Percentiles rank a stretch among this genome's conserved stretches.
Evolutionary conservation across 2,888 invertebrate genomes (phyloP).

Genomic region (Acanthosepion lycidas): DNA sequence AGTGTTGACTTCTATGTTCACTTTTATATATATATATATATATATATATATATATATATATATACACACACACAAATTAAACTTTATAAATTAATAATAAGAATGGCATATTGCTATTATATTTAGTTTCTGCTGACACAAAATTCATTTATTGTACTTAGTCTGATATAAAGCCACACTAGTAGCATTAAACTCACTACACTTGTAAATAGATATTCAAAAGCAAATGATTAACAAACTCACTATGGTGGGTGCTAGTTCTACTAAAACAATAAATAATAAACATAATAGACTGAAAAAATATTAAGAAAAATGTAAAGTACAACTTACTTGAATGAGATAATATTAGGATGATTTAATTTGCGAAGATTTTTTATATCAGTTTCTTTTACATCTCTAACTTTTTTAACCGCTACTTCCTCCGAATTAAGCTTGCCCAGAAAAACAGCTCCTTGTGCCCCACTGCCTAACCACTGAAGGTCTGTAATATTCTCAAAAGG

Average conservation of each 20-base stretch:
- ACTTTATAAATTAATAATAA: too few relatives aligned
- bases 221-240: background rate
- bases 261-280: too few relatives aligned
- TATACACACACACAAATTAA: too few relatives aligned
- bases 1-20: too few relatives aligned
- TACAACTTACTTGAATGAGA: conserved; percentile 82
- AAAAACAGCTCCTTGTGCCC: conserved; percentile 96
- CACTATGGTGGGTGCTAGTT: too few relatives aligned
- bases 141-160: too few relatives aligned
- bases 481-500: conserved; percentile 92
- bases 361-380: conserved; percentile 93
- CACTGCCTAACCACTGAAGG: conserved; percentile 92
- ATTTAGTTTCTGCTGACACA: too few relatives aligned
- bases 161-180: too few relatives aligned
- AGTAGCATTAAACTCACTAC: background rate
- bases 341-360: conserved; percentile 95
- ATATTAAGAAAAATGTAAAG: background rate
- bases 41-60: too few relatives aligned
- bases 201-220: background rate
- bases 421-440: conserved; percentile 85
- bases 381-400: conserved; percentile 91
- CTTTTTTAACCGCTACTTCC: conserved; percentile 96
- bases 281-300: too few relatives aligned
- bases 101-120: too few relatives aligned
- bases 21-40: too few relatives aligned